phyloP scores from a whole-genome alignment of 2,113 vertebrate species.

The Daubentonia madagascariensis region DNA sequence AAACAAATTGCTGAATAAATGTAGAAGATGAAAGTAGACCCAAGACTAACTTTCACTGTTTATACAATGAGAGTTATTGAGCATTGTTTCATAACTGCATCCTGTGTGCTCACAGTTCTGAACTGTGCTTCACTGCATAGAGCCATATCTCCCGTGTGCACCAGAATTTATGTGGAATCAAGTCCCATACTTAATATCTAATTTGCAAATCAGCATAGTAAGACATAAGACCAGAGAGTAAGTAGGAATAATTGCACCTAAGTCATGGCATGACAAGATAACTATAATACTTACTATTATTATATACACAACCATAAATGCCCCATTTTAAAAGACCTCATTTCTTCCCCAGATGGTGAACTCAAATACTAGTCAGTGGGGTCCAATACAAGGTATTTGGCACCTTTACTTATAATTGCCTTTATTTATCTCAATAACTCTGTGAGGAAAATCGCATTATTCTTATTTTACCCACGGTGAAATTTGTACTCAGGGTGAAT shows the following conservation, averaged over 20 bases:
- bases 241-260: not conserved
- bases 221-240: not conserved
- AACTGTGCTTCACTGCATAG: not conserved
- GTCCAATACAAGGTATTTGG: not conserved
- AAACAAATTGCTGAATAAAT: not conserved
- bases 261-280: not conserved
- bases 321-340: not conserved
- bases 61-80: not conserved
- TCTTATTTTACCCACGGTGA: not conserved
- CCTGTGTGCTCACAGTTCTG: not conserved
- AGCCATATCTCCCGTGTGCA: not conserved
- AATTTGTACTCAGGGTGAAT: not conserved
- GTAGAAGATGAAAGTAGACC: not conserved
- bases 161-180: not conserved
- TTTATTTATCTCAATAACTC: not conserved
- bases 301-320: not conserved
- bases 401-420: not conserved
- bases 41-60: not conserved
- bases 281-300: not conserved
- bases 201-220: conserved; percentile 28
- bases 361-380: not conserved
- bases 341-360: not conserved
- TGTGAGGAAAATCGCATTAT: not conserved
- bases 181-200: not conserved
- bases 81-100: not conserved